Base-by-base conservation (phyloP, 1,140 invertebrate genomes). In the Maconellicoccus hirsutus region DNA sequence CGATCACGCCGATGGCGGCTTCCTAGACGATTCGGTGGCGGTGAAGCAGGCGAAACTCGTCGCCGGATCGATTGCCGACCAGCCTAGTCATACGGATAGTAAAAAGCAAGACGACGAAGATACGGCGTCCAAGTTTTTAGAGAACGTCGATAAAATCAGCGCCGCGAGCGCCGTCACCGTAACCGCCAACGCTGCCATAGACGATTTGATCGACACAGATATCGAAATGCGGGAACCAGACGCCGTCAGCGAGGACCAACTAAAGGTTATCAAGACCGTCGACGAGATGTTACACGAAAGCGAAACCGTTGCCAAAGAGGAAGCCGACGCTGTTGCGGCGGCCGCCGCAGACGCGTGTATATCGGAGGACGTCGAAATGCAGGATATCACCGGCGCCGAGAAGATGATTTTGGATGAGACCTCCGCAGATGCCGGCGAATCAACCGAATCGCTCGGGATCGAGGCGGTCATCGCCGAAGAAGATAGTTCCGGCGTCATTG, bases 251-350 rank as follows among this genome's bases (percentile, higher is more conserved):
- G 61, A 23, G 3, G 61, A 22, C 19, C 3, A 66, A 25, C 8
- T 23, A 22, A 22, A 66, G 1, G 61, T 66, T 2, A 23, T 66
- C 22, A 66, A 66, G 19, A 66, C 61, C 3, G 61, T 66, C 25
- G 61, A 66, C 4, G 61, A 66, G 16, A 66, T 66, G 61, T 16
- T 66, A 66, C 8, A 66, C 25, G 61, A 66, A 14, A 23, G 61
- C 19, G 22, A 4, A 2, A 16, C 25, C 7, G 25, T 4, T 26
- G 59, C 21, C 4, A 26, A 66, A 66, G 4, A 59, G n/a, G n/a
- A n/a, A n/a, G n/a, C n/a, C n/a, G n/a, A n/a, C n/a, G n/a, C n/a
- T n/a, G n/a, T n/a, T n/a, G n/a, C n/a, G n/a, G n/a, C n/a, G n/a
- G n/a, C 8, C 61, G 8, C 6, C 61, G 25, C 4, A 59, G 61